Percentiles rank a stretch among this genome's conserved stretches.
These are phyloP conservation scores for Phylloscopus trochiloides DNA, from an alignment of 2,113 vertebrate genomes.

Conservation along the genomic window DNA sequence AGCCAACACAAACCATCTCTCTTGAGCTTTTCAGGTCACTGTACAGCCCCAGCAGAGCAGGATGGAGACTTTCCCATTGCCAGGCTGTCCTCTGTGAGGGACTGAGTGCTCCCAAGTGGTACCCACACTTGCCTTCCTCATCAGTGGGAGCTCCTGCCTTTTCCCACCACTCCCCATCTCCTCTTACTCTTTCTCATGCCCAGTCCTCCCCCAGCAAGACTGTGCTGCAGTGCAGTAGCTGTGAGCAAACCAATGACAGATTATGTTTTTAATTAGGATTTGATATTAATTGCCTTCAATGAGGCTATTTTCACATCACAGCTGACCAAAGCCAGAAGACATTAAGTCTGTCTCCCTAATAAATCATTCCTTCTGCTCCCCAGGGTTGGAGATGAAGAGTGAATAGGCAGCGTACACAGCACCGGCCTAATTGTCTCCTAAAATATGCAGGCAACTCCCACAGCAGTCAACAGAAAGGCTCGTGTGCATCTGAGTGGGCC, in stretches of 20 bases:
- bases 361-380: constrained; percentile 20
- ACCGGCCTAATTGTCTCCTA: neutral
- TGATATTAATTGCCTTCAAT: constrained; percentile 19
- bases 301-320: constrained; percentile 37
- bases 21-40: neutral
- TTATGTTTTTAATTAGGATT: neutral
- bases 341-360: constrained; percentile 18
- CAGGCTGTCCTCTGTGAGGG: neutral
- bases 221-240: neutral
- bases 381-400: neutral
- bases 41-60: neutral
- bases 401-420: neutral
- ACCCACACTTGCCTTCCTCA: neutral
- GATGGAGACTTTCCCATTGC: neutral
- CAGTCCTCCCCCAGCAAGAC: neutral
- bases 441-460: constrained; percentile 55
- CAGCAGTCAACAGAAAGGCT: constrained; percentile 12
- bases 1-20: fast-evolving
- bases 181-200: neutral
- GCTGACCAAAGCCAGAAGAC: constrained; percentile 38
- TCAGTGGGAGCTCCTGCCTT: neutral
- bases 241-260: neutral
- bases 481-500: neutral
- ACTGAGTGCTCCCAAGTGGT: neutral
- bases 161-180: neutral